These are phyloP conservation scores for Sarotherodon lohbergeri DNA, from an alignment of 2,113 vertebrate species.

Conservation along the genomic window DNA sequence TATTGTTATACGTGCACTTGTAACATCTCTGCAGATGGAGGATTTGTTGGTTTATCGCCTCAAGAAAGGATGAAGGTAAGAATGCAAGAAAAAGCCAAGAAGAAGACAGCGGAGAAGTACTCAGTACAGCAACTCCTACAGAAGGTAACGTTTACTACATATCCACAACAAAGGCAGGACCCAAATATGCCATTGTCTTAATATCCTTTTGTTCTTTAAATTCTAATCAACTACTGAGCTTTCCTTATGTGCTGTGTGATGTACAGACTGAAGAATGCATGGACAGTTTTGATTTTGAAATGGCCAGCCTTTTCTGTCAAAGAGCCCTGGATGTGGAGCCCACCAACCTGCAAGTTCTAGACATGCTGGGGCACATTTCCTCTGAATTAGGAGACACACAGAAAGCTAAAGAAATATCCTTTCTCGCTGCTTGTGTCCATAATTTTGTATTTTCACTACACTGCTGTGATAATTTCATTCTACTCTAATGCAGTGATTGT, in stretches of 20 bases:
- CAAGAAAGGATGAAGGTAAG: slow-evolving; percentile 74
- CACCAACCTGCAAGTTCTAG: slow-evolving; percentile 69
- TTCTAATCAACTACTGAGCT: background rate
- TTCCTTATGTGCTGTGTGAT: background rate
- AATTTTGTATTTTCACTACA: background rate
- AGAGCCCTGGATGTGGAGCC: slow-evolving; percentile 76
- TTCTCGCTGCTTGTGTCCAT: background rate
- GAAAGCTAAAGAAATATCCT: slow-evolving; percentile 80
- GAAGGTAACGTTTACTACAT: slow-evolving; percentile 57
- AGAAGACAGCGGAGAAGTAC: slow-evolving; percentile 77
- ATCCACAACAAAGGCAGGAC: background rate
- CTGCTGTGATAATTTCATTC: background rate
- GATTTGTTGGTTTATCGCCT: slow-evolving; percentile 55
- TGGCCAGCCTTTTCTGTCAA: slow-evolving; percentile 77
- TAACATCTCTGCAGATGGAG: slow-evolving; percentile 24
- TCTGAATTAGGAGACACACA: slow-evolving; percentile 74
- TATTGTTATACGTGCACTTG: background rate
- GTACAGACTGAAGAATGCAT: slow-evolving; percentile 74
- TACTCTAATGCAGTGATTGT: background rate
- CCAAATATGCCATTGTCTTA: background rate
- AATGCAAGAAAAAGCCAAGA: slow-evolving; percentile 77
- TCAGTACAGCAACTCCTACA: slow-evolving; percentile 71
- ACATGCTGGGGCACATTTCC: slow-evolving; percentile 76
- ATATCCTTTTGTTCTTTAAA: background rate
- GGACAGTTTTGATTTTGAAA: slow-evolving; percentile 78